These are phyloP conservation scores for Acronicta psi DNA, from an alignment of 2,888 invertebrate genomes.

Conservation along the genomic window DNA sequence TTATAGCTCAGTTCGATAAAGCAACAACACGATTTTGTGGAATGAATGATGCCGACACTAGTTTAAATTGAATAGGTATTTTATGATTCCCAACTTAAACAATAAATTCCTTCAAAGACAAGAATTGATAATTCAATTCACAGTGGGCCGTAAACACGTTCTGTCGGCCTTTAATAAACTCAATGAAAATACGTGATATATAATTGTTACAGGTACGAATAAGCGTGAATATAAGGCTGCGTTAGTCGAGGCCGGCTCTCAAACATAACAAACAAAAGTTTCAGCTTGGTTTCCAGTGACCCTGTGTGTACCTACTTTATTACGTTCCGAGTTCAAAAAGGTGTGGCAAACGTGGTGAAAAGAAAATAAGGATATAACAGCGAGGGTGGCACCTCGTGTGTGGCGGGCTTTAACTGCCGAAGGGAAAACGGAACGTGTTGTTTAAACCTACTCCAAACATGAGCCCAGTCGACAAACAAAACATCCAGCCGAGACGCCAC, in stretches of 20 bases:
- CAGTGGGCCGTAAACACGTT: constrained; percentile 42
- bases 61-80: constrained; percentile 49
- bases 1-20: constrained; percentile 69
- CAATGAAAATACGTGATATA: constrained; percentile 50
- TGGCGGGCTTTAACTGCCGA: constrained; percentile 64
- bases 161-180: constrained; percentile 50
- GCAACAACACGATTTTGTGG: constrained; percentile 62
- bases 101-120: constrained; percentile 41
- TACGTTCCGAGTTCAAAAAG: constrained; percentile 60
- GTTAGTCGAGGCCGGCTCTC: constrained; percentile 41
- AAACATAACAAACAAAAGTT: constrained; percentile 59
- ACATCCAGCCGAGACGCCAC: constrained; percentile 50
- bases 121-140: constrained; percentile 50
- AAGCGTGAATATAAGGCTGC: constrained; percentile 47
- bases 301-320: constrained; percentile 57
- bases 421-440: constrained; percentile 65
- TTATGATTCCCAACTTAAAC: constrained; percentile 46
- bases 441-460: constrained; percentile 67
- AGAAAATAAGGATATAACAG: constrained; percentile 67
- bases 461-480: constrained; percentile 57
- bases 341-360: constrained; percentile 61
- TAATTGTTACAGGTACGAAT: constrained; percentile 42
- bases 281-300: constrained; percentile 54
- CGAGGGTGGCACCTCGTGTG: constrained; percentile 69
- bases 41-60: constrained; percentile 48